Evolutionary conservation across 1,140 invertebrate genomes (phyloP).

Genomic region (Euura lappo): DNA sequence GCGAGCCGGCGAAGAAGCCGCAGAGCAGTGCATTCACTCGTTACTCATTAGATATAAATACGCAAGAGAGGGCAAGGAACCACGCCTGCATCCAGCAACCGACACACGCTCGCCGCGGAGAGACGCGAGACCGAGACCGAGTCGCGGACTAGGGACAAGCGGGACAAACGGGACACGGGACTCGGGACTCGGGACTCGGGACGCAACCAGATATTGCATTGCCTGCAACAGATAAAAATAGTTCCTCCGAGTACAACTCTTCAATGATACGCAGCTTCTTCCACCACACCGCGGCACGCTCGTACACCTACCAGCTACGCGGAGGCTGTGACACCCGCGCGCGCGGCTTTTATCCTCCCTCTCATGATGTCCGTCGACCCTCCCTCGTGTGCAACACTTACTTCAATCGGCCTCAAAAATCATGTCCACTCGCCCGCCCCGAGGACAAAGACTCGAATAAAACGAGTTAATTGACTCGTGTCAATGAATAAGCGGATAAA

Average conservation of each 20-base stretch:
- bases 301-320: background rate
- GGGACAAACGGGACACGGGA: background rate
- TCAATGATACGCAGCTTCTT: background rate
- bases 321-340: background rate
- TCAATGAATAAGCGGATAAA: too few species aligned
- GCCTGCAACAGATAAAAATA: slow-evolving; percentile 3
- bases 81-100: background rate
- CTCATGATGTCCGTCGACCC: too few species aligned
- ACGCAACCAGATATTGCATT: slow-evolving; percentile 7
- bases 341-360: too few species aligned
- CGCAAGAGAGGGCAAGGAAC: slow-evolving; percentile 6
- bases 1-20: background rate
- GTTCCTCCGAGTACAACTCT: background rate
- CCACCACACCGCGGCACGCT: background rate
- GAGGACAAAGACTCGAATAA: too few species aligned
- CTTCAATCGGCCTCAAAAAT: too few species aligned
- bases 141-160: slow-evolving; percentile 1
- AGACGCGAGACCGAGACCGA: background rate
- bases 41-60: slow-evolving; percentile 7
- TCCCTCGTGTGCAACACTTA: too few species aligned
- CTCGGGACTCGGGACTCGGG: slow-evolving; percentile 1
- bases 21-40: slow-evolving; percentile 6
- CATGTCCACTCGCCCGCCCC: too few species aligned
- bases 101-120: background rate
- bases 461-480: too few species aligned